Conservation (phyloP, 2,797 vertebrate species). For the Gymnoscopelus microlampas region DNA sequence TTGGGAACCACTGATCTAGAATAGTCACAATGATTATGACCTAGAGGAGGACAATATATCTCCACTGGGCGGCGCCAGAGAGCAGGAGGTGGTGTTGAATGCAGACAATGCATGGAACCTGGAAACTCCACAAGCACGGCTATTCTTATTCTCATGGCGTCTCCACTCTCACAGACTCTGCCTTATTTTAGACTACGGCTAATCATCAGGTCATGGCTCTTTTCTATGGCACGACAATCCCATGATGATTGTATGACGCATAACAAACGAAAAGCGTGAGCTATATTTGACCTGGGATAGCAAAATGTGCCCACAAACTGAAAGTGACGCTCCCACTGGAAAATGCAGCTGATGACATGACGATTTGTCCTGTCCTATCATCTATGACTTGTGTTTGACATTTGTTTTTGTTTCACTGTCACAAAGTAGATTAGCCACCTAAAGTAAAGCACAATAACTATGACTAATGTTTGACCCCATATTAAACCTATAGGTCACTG, state of each 20-base stretch:
- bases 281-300: conserved; percentile 7
- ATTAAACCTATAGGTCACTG: too few species aligned
- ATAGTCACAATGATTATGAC: not conserved
- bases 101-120: conserved; percentile 66
- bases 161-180: conserved; percentile 53
- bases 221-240: conserved; percentile 30
- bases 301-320: too few species aligned
- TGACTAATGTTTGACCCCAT: too few species aligned
- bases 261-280: conserved; percentile 40
- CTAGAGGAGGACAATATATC: not conserved
- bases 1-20: not conserved
- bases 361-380: not conserved
- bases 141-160: conserved; percentile 69
- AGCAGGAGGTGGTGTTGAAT: conserved; percentile 52
- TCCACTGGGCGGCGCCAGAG: conserved; percentile 59
- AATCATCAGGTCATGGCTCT: conserved; percentile 52
- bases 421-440: too few species aligned
- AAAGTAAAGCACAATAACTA: too few species aligned
- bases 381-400: not conserved
- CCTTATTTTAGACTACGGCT: conserved; percentile 60
- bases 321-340: too few species aligned
- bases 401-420: too few species aligned
- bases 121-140: conserved; percentile 44
- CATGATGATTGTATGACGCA: conserved; percentile 36
- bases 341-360: too few species aligned